Percentiles rank a stretch among this genome's conserved stretches.
phyloP scores from a whole-genome alignment of 2,113 vertebrate genomes.

The Azemiops feae region DNA sequence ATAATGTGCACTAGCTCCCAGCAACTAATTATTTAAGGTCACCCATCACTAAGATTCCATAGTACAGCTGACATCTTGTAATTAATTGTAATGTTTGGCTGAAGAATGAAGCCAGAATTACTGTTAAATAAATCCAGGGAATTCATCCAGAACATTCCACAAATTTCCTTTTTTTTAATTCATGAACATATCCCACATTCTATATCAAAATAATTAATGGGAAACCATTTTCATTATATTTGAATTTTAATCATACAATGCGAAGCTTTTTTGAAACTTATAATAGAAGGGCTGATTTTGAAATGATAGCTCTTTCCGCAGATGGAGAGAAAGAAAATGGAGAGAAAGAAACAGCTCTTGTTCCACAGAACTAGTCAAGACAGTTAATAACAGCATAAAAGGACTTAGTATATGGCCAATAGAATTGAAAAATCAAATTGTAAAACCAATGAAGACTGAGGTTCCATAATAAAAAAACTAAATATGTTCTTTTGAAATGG shows the following conservation, averaged over 20 bases:
- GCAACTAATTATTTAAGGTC: slow-evolving; percentile 15
- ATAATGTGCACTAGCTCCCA: background rate
- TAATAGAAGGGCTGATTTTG: background rate
- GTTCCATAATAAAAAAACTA: background rate
- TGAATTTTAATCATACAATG: slow-evolving; percentile 1
- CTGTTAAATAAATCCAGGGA: background rate
- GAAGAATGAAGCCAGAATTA: background rate
- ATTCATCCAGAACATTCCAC: background rate
- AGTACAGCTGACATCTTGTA: background rate
- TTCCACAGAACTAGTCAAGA: background rate
- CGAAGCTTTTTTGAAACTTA: background rate
- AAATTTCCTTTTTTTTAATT: slow-evolving; percentile 15
- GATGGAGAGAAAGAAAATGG: background rate
- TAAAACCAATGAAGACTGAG: background rate
- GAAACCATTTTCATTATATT: slow-evolving; percentile 15
- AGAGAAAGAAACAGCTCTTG: background rate
- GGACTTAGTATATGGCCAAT: background rate
- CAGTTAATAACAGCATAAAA: background rate
- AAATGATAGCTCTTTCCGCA: background rate
- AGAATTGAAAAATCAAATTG: background rate
- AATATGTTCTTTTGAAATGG: background rate
- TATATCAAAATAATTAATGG: slow-evolving; percentile 10
- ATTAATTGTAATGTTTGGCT: background rate
- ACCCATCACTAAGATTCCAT: slow-evolving; percentile 8
- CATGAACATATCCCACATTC: slow-evolving; percentile 26